Conservation (phyloP, 2,797 vertebrate species). For the Adelosebastes latens region DNA sequence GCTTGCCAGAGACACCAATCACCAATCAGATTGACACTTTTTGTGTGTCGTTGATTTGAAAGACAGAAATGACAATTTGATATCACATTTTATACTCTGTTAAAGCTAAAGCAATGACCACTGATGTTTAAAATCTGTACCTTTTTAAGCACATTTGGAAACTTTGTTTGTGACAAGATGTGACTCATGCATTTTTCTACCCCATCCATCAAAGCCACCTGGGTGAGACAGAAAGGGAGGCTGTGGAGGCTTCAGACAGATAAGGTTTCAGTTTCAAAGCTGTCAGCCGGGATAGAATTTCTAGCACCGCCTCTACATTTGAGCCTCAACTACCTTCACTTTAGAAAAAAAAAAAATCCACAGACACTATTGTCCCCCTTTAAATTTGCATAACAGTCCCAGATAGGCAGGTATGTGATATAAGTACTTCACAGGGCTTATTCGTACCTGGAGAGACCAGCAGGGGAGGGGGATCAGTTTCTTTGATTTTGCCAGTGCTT, state of each 20-base stretch:
- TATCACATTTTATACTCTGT: background rate
- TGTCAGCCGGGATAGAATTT: conserved; percentile 16
- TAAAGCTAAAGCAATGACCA: background rate
- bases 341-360: background rate
- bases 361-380: conserved; percentile 8
- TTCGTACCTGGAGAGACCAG: conserved; percentile 24
- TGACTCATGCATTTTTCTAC: conserved; percentile 7
- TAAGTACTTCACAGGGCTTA: conserved; percentile 46
- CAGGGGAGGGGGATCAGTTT: conserved; percentile 6
- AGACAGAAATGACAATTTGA: background rate
- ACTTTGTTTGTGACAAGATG: background rate
- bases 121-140: background rate
- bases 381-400: conserved; percentile 43
- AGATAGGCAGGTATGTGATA: conserved; percentile 40
- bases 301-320: conserved; percentile 26
- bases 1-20: background rate
- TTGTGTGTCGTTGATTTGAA: background rate
- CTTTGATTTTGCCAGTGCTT: conserved; percentile 44
- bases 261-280: conserved; percentile 53
- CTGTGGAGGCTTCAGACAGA: conserved; percentile 31
- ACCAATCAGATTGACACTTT: background rate
- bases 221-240: conserved; percentile 14
- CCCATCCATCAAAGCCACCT: conserved; percentile 35
- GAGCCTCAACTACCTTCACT: conserved; percentile 19
- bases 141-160: background rate